A percentile compares a stretch with the other conserved stretches of the same genome.
phyloP scores from a whole-genome alignment of 2,888 invertebrate genomes.

The Dicranocentrus wangi region DNA sequence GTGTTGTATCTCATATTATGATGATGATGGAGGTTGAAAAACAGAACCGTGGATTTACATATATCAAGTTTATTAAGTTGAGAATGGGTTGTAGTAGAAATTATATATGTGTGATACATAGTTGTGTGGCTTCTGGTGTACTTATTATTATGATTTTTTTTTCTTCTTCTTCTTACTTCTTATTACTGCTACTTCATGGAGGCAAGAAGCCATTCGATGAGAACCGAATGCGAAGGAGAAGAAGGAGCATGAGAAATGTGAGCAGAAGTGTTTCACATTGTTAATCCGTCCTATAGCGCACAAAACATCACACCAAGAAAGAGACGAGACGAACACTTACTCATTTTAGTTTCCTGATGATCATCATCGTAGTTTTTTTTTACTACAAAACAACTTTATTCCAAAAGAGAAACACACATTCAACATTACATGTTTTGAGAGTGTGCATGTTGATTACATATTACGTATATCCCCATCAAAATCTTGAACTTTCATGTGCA shows the following conservation, averaged over 20 bases:
- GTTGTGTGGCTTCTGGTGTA: not conserved
- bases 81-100: not conserved
- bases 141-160: too few relatives aligned
- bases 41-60: constrained; percentile 29
- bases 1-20: not conserved
- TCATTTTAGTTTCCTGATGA: constrained; percentile 32
- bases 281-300: constrained; percentile 35
- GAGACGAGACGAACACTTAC: constrained; percentile 10
- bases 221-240: constrained; percentile 27
- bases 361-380: constrained; percentile 8
- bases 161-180: not conserved
- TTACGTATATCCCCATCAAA: not conserved
- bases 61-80: constrained; percentile 22
- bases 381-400: not conserved
- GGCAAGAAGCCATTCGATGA: constrained; percentile 16
- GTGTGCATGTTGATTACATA: too few relatives aligned
- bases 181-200: constrained; percentile 13
- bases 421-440: not conserved
- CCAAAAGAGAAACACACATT: not conserved
- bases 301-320: constrained; percentile 13
- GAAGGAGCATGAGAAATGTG: constrained; percentile 51
- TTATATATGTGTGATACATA: constrained; percentile 12
- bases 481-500: not conserved
- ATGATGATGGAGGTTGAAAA: constrained; percentile 20
- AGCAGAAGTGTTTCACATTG: constrained; percentile 50